Conservation (phyloP, 2,113 vertebrate genomes). For the Chunga burmeisteri region DNA sequence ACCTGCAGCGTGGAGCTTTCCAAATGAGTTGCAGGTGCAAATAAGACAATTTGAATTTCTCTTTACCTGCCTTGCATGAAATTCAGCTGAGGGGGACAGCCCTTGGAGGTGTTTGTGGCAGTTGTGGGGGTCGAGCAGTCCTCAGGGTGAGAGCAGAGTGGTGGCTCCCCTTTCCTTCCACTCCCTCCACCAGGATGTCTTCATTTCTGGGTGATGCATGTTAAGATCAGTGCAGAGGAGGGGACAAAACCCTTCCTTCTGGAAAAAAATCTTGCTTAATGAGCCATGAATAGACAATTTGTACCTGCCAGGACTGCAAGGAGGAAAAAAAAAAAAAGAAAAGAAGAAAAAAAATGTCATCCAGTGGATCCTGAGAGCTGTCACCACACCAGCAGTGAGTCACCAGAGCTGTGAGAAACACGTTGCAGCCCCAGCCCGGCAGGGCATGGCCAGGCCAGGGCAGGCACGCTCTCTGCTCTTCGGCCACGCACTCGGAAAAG, state of each 20-base stretch:
- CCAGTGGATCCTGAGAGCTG: not conserved
- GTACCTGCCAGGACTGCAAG: not conserved
- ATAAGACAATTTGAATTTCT: not conserved
- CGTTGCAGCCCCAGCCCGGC: not conserved
- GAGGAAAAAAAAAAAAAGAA: not conserved
- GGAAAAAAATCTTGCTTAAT: not conserved
- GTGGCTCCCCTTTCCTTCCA: not conserved
- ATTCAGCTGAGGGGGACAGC: not conserved
- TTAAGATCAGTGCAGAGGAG: not conserved
- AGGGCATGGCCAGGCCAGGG: not conserved
- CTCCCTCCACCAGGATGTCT: not conserved
- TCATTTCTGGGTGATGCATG: not conserved
- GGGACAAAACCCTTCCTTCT: not conserved
- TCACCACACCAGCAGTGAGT: not conserved
- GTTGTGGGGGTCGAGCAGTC: not conserved
- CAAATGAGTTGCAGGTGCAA: not conserved
- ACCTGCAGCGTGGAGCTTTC: not conserved
- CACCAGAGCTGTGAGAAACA: conserved; percentile 12
- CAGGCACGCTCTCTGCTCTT: not conserved
- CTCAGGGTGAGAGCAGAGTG: not conserved
- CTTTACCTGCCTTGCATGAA: not conserved
- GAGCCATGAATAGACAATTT: not conserved
- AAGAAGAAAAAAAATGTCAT: not conserved
- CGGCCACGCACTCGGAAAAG: not conserved
- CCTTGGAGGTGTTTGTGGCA: fast-evolving